Evolutionary conservation across 2,113 vertebrate species (phyloP), one percentile per base, ranked within the genome.

Genomic region (Emydocephalus ijimae): DNA sequence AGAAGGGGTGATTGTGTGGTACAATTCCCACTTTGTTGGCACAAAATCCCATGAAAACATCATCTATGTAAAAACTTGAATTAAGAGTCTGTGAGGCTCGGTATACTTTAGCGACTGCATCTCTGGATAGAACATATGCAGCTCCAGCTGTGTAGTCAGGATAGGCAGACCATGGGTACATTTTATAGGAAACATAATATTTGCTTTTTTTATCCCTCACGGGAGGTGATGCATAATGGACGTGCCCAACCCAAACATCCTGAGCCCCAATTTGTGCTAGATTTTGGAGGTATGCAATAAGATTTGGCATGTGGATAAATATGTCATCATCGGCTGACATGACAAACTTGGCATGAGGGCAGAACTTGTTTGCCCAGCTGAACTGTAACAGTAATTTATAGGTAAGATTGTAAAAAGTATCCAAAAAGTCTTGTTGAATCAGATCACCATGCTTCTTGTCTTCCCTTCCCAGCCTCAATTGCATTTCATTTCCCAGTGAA

Each of bases 11-110:
- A 92, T 98, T 90, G 90, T 98, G 98, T 54, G 99, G 98, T 86
- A 97, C 97, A 86, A 99, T 96, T n/a, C 98, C 98, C 94, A 98
- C 96, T 93, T 97, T 97, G 89, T 98, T 98, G 96, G 98, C 99
- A 96, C 99, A 99, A 88, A 99, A 98, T 87, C 99, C 99, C 99
- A 99, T 99, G 97, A 99, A 99, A 95, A 99, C 99, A 55, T 99
- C 99, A 1, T 99, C 99, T 43, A 99, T 99, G 94, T 99, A 98
- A 85, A 99, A 96, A 54, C 98, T 99, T 10, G 98, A 97, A 93
- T 98, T 99, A 23, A 99, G 97, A 14, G 97, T 97, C 96, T 97
- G 94, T 1, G 98, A 98, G 1, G 98, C 98, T 85, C 96, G 96
- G n/a, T 99, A 98, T 88, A 99, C 98, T 97, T 99, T 99, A 91